Base-by-base conservation (phyloP, 2,113 vertebrate genomes). In the Lanius ludovicianus region DNA sequence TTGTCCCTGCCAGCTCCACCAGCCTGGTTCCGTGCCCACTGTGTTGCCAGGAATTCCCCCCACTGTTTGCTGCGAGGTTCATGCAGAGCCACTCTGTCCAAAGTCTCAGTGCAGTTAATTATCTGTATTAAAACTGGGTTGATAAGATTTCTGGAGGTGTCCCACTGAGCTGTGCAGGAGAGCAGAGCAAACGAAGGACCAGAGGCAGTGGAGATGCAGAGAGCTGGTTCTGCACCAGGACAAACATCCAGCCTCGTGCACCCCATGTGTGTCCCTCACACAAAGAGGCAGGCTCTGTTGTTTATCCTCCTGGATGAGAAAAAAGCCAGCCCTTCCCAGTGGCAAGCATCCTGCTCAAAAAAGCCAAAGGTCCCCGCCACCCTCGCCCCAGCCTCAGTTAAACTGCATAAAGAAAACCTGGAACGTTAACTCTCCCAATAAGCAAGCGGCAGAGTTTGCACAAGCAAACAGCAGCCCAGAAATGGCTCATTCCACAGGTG, bases 21-120 rank as follows among this genome's bases (percentile, higher is more conserved):
- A 85, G 92, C 76, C 94, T 96, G 95, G 90, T 87, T 84, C 74
- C 11, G 15, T 68, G 96, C 96, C 92, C 86, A 18, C 84, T 37
- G 79, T 27, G 80, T 49, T 97, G 96, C 95, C 96, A 94, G 83
- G 70, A 87, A 35, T 74, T 95, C 91, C 74, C 73, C 94, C 84
- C 85, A 59, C 95, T 79, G 95, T 89, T 96, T 88, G 92, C 96
- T 92, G 95, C 15, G 35, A 78, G 95, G 90, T 95, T 88, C 89
- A 74, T 6, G 84, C 84, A 30, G 96, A 90, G 96, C 87, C 65
- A 7, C 87, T 79, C 95, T 87, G 96, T 94, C 97, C 96, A 89
- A 74, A 93, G 89, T 84, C 96, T 94, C 96, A 33, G 89, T 52
- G 70, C 92, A 96, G 97, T 96, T 96, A 96, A 97, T 97, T 96